A percentile compares a stretch with the other conserved stretches of the same genome.
Conservation (phyloP, 2,888 invertebrate species). For the Ichneumoninae sp. region DNA sequence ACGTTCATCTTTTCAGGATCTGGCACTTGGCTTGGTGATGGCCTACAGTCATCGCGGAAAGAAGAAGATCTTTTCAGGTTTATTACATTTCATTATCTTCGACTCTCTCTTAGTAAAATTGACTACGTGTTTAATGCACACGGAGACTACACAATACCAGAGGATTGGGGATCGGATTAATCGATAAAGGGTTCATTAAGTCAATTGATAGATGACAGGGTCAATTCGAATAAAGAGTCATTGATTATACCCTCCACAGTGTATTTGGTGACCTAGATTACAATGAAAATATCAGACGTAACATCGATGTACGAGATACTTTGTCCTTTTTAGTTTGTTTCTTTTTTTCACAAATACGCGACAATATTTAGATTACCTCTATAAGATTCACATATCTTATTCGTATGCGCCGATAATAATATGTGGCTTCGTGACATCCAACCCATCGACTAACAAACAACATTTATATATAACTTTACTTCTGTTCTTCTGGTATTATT, state of each 20-base stretch:
- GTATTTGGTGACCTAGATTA: slow-evolving; percentile 80
- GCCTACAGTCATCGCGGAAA: too few species aligned
- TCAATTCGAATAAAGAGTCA: slow-evolving; percentile 44
- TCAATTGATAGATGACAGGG: slow-evolving; percentile 8
- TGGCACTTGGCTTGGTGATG: too few species aligned
- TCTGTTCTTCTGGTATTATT: slow-evolving; percentile 65
- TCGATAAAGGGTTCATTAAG: background rate
- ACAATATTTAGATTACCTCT: slow-evolving; percentile 72
- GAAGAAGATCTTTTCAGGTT: too few species aligned
- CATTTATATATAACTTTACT: slow-evolving; percentile 76
- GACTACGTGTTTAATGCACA: too few species aligned
- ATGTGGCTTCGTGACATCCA: slow-evolving; percentile 73
- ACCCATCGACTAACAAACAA: slow-evolving; percentile 78
- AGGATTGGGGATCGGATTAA: background rate
- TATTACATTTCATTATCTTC: too few species aligned
- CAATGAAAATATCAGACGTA: slow-evolving; percentile 79
- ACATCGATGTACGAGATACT: slow-evolving; percentile 75
- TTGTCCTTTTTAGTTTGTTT: slow-evolving; percentile 41
- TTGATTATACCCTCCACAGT: slow-evolving; percentile 74
- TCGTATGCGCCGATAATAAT: slow-evolving; percentile 70
- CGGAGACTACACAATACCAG: background rate
- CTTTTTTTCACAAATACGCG: slow-evolving; percentile 72
- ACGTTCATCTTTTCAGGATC: too few species aligned
- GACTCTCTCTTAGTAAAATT: too few species aligned
- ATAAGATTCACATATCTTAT: slow-evolving; percentile 73